phyloP scores from a whole-genome alignment of 2,797 vertebrate species.

The Chiloscyllium punctatum region DNA sequence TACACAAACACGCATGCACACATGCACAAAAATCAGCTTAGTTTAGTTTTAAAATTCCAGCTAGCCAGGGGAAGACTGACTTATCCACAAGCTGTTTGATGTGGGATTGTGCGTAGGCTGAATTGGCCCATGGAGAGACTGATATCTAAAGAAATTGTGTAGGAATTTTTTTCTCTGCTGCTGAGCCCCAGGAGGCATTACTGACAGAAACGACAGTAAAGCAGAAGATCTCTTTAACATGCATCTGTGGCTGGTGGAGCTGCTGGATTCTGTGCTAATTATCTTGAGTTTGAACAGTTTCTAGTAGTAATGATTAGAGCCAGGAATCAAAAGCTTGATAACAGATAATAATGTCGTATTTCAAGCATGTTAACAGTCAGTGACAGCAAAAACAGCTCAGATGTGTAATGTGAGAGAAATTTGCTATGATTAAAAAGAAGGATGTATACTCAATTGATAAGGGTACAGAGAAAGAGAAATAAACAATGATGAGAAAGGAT shows the following conservation, averaged over 20 bases:
- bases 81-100: constrained; percentile 51
- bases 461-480: constrained; percentile 45
- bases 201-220: constrained; percentile 53
- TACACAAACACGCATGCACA: constrained; percentile 43
- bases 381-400: constrained; percentile 55
- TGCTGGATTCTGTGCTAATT: constrained; percentile 52
- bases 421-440: constrained; percentile 45
- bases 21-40: constrained; percentile 45
- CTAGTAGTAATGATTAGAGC: constrained; percentile 67
- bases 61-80: constrained; percentile 47
- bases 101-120: constrained; percentile 49
- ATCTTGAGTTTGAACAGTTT: constrained; percentile 53
- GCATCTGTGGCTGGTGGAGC: constrained; percentile 57
- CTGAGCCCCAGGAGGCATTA: constrained; percentile 44
- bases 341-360: constrained; percentile 48
- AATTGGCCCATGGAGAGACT: constrained; percentile 52
- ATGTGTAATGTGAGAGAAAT: constrained; percentile 60
- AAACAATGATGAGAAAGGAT: not conserved
- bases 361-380: constrained; percentile 35
- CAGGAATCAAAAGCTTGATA: constrained; percentile 43
- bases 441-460: constrained; percentile 51
- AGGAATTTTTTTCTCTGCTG: constrained; percentile 46
- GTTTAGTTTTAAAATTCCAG: constrained; percentile 43
- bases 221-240: constrained; percentile 56
- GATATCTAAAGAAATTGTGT: constrained; percentile 51